phyloP scores from a whole-genome alignment of 1,140 invertebrate species.

The Drosophila neocordata region DNA sequence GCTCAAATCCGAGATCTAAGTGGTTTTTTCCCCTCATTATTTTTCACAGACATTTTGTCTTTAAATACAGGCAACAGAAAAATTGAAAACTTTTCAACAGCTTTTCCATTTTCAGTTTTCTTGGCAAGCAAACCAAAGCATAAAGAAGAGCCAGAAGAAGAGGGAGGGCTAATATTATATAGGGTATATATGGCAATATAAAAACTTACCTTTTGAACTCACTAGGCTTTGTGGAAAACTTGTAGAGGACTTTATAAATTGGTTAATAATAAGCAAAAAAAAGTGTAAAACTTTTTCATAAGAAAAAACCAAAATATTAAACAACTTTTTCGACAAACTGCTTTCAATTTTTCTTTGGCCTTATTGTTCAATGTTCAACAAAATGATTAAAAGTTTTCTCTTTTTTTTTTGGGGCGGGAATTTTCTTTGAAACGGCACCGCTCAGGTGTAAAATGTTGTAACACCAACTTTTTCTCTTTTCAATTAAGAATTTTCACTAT shows the following conservation, averaged over 20 bases:
- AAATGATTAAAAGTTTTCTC: slow-evolving; percentile 71
- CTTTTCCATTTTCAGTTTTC: slow-evolving; percentile 33
- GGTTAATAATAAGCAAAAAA: slow-evolving; percentile 59
- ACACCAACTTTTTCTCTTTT: slow-evolving; percentile 46
- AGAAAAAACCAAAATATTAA: slow-evolving; percentile 53
- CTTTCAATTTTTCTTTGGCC: slow-evolving; percentile 32
- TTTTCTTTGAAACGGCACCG: slow-evolving; percentile 58
- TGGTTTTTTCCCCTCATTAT: neutral
- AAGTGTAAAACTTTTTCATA: slow-evolving; percentile 51
- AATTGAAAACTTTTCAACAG: slow-evolving; percentile 19
- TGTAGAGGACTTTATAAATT: slow-evolving; percentile 73
- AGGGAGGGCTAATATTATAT: neutral
- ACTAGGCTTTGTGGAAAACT: slow-evolving; percentile 63
- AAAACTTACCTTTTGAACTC: slow-evolving; percentile 15
- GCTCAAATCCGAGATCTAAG: neutral
- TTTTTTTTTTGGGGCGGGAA: slow-evolving; percentile 7
- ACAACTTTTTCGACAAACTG: slow-evolving; percentile 67
- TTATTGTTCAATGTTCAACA: slow-evolving; percentile 65
- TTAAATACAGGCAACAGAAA: neutral
- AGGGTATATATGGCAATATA: slow-evolving; percentile 6
- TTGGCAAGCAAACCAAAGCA: neutral
- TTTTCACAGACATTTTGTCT: neutral
- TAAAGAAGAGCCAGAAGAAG: neutral
- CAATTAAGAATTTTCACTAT: slow-evolving; percentile 7
- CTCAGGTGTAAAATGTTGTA: slow-evolving; percentile 73